Conservation (phyloP, 2,888 invertebrate genomes). For the Epiperipatus broadwayi region DNA sequence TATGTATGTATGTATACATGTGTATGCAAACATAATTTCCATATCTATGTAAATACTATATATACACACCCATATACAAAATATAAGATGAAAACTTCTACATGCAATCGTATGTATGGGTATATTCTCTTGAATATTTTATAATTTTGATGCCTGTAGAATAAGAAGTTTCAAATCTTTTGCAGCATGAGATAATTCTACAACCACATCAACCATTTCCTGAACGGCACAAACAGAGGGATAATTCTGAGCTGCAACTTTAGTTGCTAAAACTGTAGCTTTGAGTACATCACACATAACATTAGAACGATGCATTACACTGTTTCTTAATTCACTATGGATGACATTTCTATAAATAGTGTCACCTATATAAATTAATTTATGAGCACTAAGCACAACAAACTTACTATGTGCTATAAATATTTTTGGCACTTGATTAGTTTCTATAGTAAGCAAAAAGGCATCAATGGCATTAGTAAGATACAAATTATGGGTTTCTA, state of each 20-base stretch:
- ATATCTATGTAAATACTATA: too few relatives aligned
- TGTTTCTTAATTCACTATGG: slow-evolving; percentile 37
- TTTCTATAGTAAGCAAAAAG: slow-evolving; percentile 72
- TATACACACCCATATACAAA: too few relatives aligned
- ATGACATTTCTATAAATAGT: slow-evolving; percentile 68
- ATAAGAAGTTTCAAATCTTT: too few relatives aligned
- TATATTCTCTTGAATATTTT: too few relatives aligned
- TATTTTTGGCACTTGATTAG: slow-evolving; percentile 74
- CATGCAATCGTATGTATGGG: too few relatives aligned
- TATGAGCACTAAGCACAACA: slow-evolving; percentile 78
- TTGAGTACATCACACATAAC: slow-evolving; percentile 59
- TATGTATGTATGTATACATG: too few relatives aligned
- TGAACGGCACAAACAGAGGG: slow-evolving; percentile 75
- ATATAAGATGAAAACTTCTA: too few relatives aligned
- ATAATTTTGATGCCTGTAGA: too few relatives aligned
- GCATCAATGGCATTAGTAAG: slow-evolving; percentile 75
- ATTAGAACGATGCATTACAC: slow-evolving; percentile 54
- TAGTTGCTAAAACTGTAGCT: slow-evolving; percentile 64
- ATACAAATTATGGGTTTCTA: slow-evolving; percentile 61
- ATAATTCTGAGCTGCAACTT: slow-evolving; percentile 73
- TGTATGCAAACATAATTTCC: too few relatives aligned
- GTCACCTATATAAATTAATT: slow-evolving; percentile 82
- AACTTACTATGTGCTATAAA: slow-evolving; percentile 85
- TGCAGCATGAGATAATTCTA: slow-evolving; percentile 65
- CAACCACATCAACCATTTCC: slow-evolving; percentile 78